phyloP scores from a whole-genome alignment of 2,888 invertebrate genomes.

The Operophtera brumata region DNA sequence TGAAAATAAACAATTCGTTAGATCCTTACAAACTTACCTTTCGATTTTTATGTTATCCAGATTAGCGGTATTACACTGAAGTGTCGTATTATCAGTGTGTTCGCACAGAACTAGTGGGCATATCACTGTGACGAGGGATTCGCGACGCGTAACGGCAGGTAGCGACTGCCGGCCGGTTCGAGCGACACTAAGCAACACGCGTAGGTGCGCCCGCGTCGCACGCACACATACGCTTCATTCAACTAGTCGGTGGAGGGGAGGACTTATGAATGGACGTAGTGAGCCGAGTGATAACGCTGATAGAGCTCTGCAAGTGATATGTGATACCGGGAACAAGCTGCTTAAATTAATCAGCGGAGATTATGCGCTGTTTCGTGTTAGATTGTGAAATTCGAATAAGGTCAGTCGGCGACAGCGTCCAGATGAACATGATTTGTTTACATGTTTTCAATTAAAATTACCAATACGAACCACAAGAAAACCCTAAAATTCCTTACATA shows the following conservation, averaged over 20 bases:
- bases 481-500: no score
- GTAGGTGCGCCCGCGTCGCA: slow-evolving; percentile 65
- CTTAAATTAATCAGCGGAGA: slow-evolving; percentile 39
- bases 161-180: slow-evolving; percentile 53
- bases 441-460: slow-evolving; percentile 5
- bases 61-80: slow-evolving; percentile 66
- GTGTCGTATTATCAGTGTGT: slow-evolving; percentile 50
- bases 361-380: slow-evolving; percentile 39
- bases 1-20: slow-evolving; percentile 69
- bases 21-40: slow-evolving; percentile 65
- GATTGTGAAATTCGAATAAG: slow-evolving; percentile 42
- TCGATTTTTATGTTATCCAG: slow-evolving; percentile 78
- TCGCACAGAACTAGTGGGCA: slow-evolving; percentile 67
- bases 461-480: no score
- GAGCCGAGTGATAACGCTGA: slow-evolving; percentile 71
- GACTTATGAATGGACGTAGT: slow-evolving; percentile 80
- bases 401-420: slow-evolving; percentile 36
- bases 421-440: slow-evolving; percentile 37
- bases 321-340: slow-evolving; percentile 47
- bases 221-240: slow-evolving; percentile 69
- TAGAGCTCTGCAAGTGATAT: slow-evolving; percentile 65
- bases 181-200: slow-evolving; percentile 55
- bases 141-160: slow-evolving; percentile 49
- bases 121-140: slow-evolving; percentile 54
- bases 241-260: slow-evolving; percentile 63